These are phyloP conservation scores for Delphinapterus leucas DNA, from an alignment of 2,113 vertebrate genomes.

Conservation along the genomic window DNA sequence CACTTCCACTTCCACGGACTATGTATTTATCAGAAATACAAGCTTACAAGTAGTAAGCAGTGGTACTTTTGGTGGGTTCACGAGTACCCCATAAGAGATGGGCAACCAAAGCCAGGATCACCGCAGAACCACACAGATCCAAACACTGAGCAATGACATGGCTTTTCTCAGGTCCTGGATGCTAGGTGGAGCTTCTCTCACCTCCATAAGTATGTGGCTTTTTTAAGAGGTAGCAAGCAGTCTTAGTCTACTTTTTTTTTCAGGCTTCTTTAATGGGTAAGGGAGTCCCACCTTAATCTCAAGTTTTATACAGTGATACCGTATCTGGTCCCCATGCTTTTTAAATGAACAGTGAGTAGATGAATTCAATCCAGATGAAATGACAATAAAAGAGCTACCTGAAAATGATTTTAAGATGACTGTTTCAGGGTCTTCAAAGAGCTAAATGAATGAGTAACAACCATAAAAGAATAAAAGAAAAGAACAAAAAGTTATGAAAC, in stretches of 20 bases:
- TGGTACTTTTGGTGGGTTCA: background rate
- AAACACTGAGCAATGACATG: background rate
- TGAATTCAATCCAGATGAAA: background rate
- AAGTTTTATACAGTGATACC: background rate
- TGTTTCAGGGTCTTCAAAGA: background rate
- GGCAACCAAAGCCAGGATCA: background rate
- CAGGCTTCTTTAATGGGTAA: background rate
- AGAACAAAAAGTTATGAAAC: background rate
- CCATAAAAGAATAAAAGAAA: background rate
- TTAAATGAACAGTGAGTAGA: background rate
- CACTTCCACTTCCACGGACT: background rate
- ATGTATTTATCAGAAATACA: background rate
- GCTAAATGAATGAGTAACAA: background rate
- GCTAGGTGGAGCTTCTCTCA: background rate
- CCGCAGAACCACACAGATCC: background rate
- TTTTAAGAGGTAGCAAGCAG: background rate
- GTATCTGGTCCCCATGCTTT: background rate
- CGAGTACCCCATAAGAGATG: background rate
- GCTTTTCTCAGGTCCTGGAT: background rate
- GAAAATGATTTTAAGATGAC: background rate
- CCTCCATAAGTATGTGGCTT: background rate
- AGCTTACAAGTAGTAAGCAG: background rate
- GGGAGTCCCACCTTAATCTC: background rate
- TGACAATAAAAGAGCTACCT: background rate
- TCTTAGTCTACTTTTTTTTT: background rate